Conservation (phyloP, 92 coral and sea anemone species). For the Zoanthus gigantus region DNA sequence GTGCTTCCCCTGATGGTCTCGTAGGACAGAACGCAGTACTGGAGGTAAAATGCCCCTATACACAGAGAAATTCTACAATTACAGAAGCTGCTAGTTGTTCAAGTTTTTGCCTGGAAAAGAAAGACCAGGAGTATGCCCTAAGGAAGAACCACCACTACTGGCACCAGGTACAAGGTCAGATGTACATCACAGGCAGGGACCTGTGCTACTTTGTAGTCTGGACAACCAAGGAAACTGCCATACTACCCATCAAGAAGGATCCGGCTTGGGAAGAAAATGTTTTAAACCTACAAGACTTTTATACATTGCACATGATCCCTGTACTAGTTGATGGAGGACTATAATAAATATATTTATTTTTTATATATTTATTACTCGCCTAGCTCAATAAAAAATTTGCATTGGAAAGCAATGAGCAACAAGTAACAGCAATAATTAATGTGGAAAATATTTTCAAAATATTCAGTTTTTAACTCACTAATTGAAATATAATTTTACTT, state of each 20-base stretch:
- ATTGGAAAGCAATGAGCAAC: constrained; percentile 15
- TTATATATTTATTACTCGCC: constrained; percentile 9
- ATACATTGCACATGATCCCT: constrained; percentile 42
- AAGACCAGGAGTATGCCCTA: constrained; percentile 31
- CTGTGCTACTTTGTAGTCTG: constrained; percentile 26
- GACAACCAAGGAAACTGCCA: constrained; percentile 18
- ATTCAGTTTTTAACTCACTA: constrained; percentile 12
- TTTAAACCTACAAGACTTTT: constrained; percentile 43
- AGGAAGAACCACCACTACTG: constrained; percentile 47
- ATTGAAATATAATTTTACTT: constrained; percentile 10
- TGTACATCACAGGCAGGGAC: constrained; percentile 46
- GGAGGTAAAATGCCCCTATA: constrained; percentile 54
- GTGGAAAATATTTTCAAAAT: constrained; percentile 11
- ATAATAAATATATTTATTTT: constrained; percentile 13
- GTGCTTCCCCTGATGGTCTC: constrained; percentile 62
- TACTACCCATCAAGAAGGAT: constrained; percentile 3
- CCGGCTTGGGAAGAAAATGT: constrained; percentile 36
- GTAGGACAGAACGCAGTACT: constrained; percentile 45
- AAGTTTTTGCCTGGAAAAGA: constrained; percentile 50
- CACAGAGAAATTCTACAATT: constrained; percentile 47
- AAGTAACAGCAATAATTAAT: constrained; percentile 7
- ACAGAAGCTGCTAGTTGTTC: constrained; percentile 24
- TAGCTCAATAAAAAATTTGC: constrained; percentile 9
- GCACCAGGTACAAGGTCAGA: constrained; percentile 64
- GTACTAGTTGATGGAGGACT: constrained; percentile 48